These are phyloP conservation scores for Dendrolimus punctatus DNA, from an alignment of 1,140 invertebrate genomes.

Conservation along the genomic window DNA sequence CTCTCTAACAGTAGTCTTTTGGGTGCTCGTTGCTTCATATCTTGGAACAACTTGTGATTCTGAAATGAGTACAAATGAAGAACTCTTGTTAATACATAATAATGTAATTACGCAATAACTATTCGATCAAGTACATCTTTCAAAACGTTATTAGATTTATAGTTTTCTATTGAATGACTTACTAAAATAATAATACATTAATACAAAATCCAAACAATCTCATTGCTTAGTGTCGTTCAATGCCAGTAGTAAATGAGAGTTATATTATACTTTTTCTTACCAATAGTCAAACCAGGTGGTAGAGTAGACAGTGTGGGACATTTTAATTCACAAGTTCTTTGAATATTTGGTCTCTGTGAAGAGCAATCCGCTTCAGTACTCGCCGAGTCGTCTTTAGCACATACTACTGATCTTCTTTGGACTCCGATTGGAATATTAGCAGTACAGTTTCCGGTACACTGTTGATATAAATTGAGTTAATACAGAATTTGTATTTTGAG, in stretches of 20 bases:
- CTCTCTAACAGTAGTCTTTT: constrained; percentile 12
- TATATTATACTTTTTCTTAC: constrained; percentile 5
- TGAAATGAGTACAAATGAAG: constrained; percentile 12
- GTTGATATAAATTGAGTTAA: constrained; percentile 1
- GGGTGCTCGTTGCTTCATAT: constrained; percentile 18
- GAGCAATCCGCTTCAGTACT: constrained; percentile 27
- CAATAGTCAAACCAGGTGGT: constrained; percentile 12
- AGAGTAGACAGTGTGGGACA: constrained; percentile 11
- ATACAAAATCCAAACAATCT: too few species aligned
- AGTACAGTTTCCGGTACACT: constrained; percentile 47
- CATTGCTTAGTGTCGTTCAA: too few species aligned
- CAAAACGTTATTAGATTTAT: too few species aligned
- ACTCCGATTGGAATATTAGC: constrained; percentile 18
- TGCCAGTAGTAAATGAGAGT: too few species aligned
- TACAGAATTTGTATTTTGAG: not conserved
- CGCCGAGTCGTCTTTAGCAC: constrained; percentile 14
- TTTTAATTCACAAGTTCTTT: constrained; percentile 16
- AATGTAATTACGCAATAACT: too few species aligned
- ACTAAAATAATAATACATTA: too few species aligned
- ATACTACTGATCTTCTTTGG: constrained; percentile 41
- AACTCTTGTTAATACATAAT: not conserved
- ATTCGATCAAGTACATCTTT: too few species aligned
- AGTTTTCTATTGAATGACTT: too few species aligned
- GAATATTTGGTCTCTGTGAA: constrained; percentile 11
- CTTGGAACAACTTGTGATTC: constrained; percentile 30